Base-by-base conservation (phyloP, 2,113 vertebrate genomes). In the Todiramphus saurophagus region DNA sequence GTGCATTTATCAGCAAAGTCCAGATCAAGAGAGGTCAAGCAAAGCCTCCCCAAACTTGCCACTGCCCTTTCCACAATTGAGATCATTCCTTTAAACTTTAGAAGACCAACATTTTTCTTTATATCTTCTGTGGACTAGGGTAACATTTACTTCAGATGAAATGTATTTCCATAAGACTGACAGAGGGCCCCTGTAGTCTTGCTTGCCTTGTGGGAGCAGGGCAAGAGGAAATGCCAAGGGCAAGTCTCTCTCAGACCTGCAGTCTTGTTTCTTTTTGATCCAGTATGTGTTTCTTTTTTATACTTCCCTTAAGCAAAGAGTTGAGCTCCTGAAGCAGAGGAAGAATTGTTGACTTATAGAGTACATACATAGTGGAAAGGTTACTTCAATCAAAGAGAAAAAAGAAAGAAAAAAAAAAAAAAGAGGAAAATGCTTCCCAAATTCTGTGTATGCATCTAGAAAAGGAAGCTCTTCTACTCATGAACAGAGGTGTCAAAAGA, bases 81-180 rank as follows among this genome's bases (percentile, higher is more conserved):
- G 56, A 96, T 86, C 82, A 30, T 50, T 84, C 69, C 72, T 94
- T 96, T 89, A 93, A 91, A 93, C 41, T 93, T 93, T 69, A 86
- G 74, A 75, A 72, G 82, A 77, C 69, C 44, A 74, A 60, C 62
- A 63, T 73, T 90, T 94, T 96, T 90, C 82, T 92, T 87, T 75
- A 59, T 70, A 53, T 74, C 84, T 53, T 72, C 87, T 70, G 53
- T 89, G 74, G 90, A 75, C 44, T 39, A 44, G 41, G 5, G 43
- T 96, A 97, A 87, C 89, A 96, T 97, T 97, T 97, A 73, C 66
- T 96, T 96, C 92, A 94, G 81, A 91, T 89, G 60, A 93, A 96
- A 91, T 89, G 59, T 79, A 94, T 92, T 96, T 91, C 76, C 48
- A 14, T 81, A 85, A 95, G 93, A 83, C 44, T 97, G 95, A 93